Evolutionary conservation across 2,113 vertebrate genomes (phyloP).

Genomic region (Felis catus): F.catus_Fca126_mat1.0 CM031413.1:140219501-140220000

Average conservation of each 20-base stretch:
- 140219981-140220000: not conserved
- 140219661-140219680: constrained; percentile 69
- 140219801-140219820: not conserved
- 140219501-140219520: constrained; percentile 69
- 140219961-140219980: not conserved
- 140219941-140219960: not conserved
- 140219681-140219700: constrained; percentile 72
- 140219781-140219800: not conserved
- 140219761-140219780: not conserved
- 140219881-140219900: not conserved
- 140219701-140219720: constrained; percentile 26
- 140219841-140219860: not conserved
- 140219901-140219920: not conserved
- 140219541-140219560: constrained; percentile 72
- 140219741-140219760: constrained; percentile 63
- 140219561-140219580: constrained; percentile 73
- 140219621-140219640: constrained; percentile 61
- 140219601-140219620: constrained; percentile 77
- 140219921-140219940: not conserved
- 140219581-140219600: constrained; percentile 78
- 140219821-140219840: not conserved
- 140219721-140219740: constrained; percentile 40
- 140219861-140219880: constrained; percentile 25
- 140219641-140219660: constrained; percentile 66
- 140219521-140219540: constrained; percentile 72